Evolutionary conservation across 1,140 invertebrate genomes (phyloP).

Genomic region (Drosophila saltans): DNA sequence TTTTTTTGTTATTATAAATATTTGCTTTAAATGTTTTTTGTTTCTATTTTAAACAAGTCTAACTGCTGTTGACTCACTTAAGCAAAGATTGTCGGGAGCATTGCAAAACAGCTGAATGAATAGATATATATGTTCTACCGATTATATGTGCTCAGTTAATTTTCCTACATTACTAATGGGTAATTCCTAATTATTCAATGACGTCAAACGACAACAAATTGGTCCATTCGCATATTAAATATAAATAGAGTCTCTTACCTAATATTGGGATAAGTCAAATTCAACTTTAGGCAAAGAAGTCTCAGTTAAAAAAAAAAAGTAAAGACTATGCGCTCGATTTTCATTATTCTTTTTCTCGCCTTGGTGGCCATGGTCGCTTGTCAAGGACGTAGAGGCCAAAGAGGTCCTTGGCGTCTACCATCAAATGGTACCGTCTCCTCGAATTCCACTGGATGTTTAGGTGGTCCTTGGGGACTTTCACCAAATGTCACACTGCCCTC

Average conservation of each 20-base stretch:
- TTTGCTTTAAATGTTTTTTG: not conserved
- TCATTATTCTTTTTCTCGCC: not conserved
- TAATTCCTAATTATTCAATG: not conserved
- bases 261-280: not conserved
- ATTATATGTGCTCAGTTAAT: not conserved
- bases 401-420: not conserved
- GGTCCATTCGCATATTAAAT: not conserved
- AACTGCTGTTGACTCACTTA: not conserved
- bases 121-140: not conserved
- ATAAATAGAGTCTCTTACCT: not conserved
- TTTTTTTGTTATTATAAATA: not conserved
- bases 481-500: not conserved
- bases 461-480: not conserved
- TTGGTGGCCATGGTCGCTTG: not conserved
- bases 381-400: not conserved
- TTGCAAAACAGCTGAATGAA: not conserved
- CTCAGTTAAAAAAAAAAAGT: not conserved
- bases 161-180: conserved; percentile 3
- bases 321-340: not conserved
- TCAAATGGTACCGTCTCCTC: not conserved
- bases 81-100: not conserved
- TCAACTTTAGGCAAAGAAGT: not conserved
- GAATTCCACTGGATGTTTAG: not conserved
- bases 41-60: not conserved
- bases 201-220: not conserved